These are phyloP conservation scores for Parnassius mnemosyne DNA, from an alignment of 2,888 invertebrate species.

Conservation along the genomic window DNA sequence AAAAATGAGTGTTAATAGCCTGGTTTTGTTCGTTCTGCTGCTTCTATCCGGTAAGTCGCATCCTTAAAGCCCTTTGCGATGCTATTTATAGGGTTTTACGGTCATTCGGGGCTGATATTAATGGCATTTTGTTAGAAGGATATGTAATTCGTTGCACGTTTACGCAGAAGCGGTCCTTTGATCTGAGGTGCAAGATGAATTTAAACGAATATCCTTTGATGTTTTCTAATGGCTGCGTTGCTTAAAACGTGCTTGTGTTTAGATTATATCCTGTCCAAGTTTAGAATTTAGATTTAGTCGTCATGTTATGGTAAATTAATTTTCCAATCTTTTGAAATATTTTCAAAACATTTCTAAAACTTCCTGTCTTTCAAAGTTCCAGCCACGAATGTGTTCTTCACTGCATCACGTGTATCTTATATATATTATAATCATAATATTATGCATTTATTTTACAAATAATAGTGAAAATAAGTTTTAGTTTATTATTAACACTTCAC, in stretches of 20 bases:
- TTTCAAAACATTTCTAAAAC: no score
- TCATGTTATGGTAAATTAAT: constrained; percentile 15
- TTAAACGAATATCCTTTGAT: constrained; percentile 28
- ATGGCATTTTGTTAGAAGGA: constrained; percentile 55
- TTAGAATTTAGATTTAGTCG: constrained; percentile 13
- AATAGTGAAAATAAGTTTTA: no score
- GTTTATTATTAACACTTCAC: no score
- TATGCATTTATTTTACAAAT: no score
- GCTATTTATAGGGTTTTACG: constrained; percentile 69
- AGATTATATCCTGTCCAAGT: constrained; percentile 21
- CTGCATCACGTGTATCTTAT: no score
- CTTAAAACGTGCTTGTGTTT: constrained; percentile 24
- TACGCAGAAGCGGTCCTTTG: constrained; percentile 39
- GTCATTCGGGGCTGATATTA: constrained; percentile 66
- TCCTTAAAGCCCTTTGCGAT: constrained; percentile 56
- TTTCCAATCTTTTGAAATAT: constrained; percentile 15
- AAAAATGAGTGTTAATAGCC: constrained; percentile 61
- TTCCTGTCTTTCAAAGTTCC: no score
- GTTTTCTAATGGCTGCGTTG: constrained; percentile 22
- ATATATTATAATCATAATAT: no score
- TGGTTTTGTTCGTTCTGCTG: constrained; percentile 55
- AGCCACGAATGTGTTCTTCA: no score
- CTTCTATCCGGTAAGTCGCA: constrained; percentile 71
- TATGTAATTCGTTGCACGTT: constrained; percentile 43
- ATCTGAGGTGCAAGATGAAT: constrained; percentile 33